Conservation (phyloP, 2,888 invertebrate species). For the Caenorhabditis macrosperma region DNA sequence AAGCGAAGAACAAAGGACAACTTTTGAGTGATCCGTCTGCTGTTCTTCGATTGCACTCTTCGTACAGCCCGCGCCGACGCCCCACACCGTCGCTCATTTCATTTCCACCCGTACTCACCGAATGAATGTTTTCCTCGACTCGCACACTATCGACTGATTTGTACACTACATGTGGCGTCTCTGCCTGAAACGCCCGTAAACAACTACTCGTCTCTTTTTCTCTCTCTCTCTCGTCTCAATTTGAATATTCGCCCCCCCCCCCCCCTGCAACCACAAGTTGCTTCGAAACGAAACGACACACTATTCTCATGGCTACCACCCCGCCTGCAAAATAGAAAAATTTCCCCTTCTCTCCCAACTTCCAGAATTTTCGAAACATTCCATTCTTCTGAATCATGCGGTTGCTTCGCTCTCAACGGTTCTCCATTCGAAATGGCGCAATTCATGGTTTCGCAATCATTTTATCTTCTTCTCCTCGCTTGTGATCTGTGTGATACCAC, state of each 20-base stretch:
- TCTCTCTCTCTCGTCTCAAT: neutral
- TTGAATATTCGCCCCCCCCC: neutral
- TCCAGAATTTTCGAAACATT: neutral
- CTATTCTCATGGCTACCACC: neutral
- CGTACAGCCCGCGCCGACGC: neutral
- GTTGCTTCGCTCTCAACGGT: no score
- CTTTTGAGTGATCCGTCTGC: no score
- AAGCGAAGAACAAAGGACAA: no score
- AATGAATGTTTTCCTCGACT: neutral
- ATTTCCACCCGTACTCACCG: neutral
- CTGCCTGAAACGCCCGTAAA: conserved; percentile 10
- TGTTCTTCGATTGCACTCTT: conserved; percentile 15
- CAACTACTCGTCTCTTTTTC: conserved; percentile 4
- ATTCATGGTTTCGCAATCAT: neutral
- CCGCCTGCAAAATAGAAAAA: neutral
- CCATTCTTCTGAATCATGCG: conserved; percentile 11
- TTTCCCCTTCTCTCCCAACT: neutral
- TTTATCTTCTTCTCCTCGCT: neutral
- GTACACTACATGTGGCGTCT: no score
- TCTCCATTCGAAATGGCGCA: no score
- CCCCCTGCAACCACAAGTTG: neutral
- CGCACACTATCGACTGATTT: neutral
- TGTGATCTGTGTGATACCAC: neutral
- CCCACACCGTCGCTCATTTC: neutral
- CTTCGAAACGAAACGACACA: neutral